A percentile compares a stretch with the other conserved stretches of the same genome.
These are phyloP conservation scores for Syngnathus scovelli DNA, from an alignment of 2,113 vertebrate genomes.

Conservation along the genomic window DNA sequence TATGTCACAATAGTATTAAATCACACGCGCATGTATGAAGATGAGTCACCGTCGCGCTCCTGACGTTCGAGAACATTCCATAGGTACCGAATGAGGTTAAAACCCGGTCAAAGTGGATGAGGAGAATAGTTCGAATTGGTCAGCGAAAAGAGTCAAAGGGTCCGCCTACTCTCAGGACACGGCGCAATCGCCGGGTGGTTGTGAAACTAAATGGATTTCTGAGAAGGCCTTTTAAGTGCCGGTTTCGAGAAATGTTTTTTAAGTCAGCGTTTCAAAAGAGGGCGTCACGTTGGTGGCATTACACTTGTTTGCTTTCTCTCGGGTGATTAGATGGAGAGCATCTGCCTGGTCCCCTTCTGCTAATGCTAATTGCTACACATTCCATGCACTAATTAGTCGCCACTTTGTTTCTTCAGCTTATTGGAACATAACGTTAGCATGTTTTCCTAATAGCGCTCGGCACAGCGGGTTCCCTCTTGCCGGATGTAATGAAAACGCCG, in stretches of 20 bases:
- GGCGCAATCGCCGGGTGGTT: background rate
- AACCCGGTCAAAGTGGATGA: background rate
- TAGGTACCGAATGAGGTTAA: background rate
- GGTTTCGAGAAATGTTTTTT: no score
- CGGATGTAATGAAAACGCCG: background rate
- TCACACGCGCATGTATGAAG: slow-evolving; percentile 18
- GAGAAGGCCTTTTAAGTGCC: no score
- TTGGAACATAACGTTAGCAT: background rate
- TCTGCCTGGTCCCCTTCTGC: background rate
- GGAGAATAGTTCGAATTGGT: background rate
- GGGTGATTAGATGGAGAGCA: background rate
- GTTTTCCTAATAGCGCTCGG: background rate
- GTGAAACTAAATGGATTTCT: background rate
- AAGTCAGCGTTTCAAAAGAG: background rate
- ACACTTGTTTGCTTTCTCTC: background rate
- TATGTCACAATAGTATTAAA: slow-evolving; percentile 53
- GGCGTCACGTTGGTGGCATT: background rate
- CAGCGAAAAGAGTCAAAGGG: background rate
- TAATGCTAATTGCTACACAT: slow-evolving; percentile 1
- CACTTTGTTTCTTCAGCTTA: background rate
- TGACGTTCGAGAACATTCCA: background rate
- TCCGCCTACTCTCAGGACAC: background rate
- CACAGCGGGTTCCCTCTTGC: background rate
- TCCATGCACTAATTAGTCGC: background rate
- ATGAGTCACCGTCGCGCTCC: slow-evolving; percentile 36